Evolutionary conservation across 2,888 invertebrate species (phyloP).

Genomic region (Ennomos erosarius): DNA sequence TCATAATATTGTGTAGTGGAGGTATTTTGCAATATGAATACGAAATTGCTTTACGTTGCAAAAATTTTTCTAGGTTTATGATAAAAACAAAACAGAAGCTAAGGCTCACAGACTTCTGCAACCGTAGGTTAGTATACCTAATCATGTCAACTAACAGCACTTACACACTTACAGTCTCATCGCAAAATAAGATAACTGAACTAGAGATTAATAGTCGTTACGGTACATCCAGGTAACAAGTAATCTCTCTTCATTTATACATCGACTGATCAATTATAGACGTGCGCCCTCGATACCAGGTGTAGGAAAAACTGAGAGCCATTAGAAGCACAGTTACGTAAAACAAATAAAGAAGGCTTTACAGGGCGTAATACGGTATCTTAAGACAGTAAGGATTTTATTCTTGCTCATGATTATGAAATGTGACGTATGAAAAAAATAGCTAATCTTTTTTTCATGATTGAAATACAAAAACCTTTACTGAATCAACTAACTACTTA

Average conservation of each 20-base stretch:
- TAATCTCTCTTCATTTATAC: slow-evolving; percentile 46
- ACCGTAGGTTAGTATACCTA: no score
- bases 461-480: no score
- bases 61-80: background rate
- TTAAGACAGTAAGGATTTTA: background rate
- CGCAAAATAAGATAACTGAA: slow-evolving; percentile 30
- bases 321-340: slow-evolving; percentile 82
- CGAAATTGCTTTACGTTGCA: no score
- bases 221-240: slow-evolving; percentile 52
- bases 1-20: no score
- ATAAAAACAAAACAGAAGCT: background rate
- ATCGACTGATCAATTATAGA: slow-evolving; percentile 72
- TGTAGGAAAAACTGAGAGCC: slow-evolving; percentile 69
- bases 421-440: no score
- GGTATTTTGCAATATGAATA: no score
- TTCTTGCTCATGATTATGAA: no score
- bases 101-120: slow-evolving; percentile 3
- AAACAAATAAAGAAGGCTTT: slow-evolving; percentile 45
- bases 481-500: no score
- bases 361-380: slow-evolving; percentile 17
- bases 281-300: slow-evolving; percentile 63
- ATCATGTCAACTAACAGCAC: slow-evolving; percentile 22
- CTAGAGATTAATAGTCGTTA: slow-evolving; percentile 39
- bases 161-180: slow-evolving; percentile 13
- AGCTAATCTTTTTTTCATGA: no score